Evolutionary conservation across 1,140 invertebrate genomes (phyloP), one percentile per base, ranked within the genome.

Genomic region (Caerostris extrusa): DNA sequence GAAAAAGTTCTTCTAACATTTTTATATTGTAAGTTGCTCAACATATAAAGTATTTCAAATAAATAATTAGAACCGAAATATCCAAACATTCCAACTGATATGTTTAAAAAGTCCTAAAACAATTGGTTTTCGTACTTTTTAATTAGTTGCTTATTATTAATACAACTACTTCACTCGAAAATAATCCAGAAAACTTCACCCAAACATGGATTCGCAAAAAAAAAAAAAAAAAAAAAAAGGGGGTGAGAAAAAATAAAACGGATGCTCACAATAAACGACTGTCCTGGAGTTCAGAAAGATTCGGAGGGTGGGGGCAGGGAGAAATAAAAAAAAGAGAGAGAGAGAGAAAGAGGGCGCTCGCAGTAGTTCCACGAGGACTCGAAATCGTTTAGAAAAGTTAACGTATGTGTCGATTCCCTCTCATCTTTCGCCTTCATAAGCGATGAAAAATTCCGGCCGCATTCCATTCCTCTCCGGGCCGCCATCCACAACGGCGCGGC

Each of bases 341-440:
- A 1, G 57, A 17, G 57, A 12, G 12, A 71, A 82, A 57, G 58
- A 55, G 67, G 55, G 50, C 2, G 3, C 12, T 87, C 8, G 34
- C 34, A 34, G 34, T 34, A 34, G 34, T 34, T 34, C 34, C 8
- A 10, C 61, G 55, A 60, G 57, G 17, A 82, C 67, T 14, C 50
- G 58, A 81, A 93, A 93, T 81, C 92, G 71, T 93, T 93, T 93
- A 88, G n/a, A 88, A 88, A 93, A 93, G 61, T 77, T 64, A 92
- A 85, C 53, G 92, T 19, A 82, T 82, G 67, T 93, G 92, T 88
- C 92, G 92, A 89, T 93, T 87, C 10, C 67, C 82, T 60, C 92
- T 93, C 92, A 93, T 93, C 92, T 88, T 60, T 34, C 50, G 50
- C 86, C 92, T 88, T 93, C 92, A 93, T 93, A 93, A 93, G 92